A percentile compares a stretch with the other conserved stretches of the same genome.
phyloP scores from a whole-genome alignment of 2,797 vertebrate species.

The Myotis findleyi region DNA sequence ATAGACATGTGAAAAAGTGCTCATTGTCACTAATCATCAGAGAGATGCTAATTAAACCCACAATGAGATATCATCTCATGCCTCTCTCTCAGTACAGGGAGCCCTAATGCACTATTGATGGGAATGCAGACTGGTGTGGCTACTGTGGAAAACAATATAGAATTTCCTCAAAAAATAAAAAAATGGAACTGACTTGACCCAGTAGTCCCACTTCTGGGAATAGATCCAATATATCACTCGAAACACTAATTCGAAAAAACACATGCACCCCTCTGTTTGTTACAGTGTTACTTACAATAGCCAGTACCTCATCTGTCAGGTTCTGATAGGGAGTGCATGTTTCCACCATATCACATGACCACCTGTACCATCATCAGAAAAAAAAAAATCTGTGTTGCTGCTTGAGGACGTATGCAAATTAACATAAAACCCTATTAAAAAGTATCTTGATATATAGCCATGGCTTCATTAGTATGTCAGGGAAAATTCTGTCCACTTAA shows the following conservation, averaged over 20 bases:
- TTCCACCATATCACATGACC: too few relatives aligned
- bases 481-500: background rate
- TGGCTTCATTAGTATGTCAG: background rate
- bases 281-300: too few relatives aligned
- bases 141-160: background rate
- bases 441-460: background rate
- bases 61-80: background rate
- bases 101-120: background rate
- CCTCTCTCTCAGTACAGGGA: background rate
- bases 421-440: background rate
- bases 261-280: background rate
- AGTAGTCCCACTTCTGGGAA: background rate
- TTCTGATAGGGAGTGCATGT: background rate
- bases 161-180: background rate
- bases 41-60: background rate
- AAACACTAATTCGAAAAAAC: background rate
- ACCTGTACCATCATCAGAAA: background rate
- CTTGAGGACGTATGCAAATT: background rate
- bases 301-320: background rate
- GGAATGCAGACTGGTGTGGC: background rate
- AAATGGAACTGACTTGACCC: background rate
- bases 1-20: background rate
- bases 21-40: background rate
- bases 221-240: background rate
- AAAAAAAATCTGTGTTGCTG: background rate